Evolutionary conservation across 2,113 vertebrate genomes (phyloP).

Genomic region (Coryphaenoides rupestris): DNA sequence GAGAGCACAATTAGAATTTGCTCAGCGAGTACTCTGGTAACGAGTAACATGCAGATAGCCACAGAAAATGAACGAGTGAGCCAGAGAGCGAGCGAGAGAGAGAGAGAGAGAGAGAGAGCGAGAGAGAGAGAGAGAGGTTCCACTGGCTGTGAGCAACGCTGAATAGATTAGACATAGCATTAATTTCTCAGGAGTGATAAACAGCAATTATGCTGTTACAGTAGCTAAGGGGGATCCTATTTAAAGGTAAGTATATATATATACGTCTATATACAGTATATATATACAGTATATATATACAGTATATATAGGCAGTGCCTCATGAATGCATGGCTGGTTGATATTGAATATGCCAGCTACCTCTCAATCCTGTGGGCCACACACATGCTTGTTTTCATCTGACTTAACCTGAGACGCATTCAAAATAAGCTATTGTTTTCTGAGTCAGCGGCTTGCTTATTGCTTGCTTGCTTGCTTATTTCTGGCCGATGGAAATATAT

Average conservation of each 20-base stretch:
- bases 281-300: too few relatives aligned
- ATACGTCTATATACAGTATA: too few relatives aligned
- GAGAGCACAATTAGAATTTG: too few relatives aligned
- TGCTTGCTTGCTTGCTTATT: too few relatives aligned
- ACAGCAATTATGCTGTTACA: constrained; percentile 4
- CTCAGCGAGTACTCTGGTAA: too few relatives aligned
- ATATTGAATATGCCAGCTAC: constrained; percentile 2
- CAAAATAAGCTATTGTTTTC: neutral
- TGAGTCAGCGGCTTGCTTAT: too few relatives aligned
- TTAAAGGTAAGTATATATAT: neutral
- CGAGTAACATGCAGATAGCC: too few relatives aligned
- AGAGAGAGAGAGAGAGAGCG: neutral
- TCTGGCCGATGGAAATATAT: too few relatives aligned
- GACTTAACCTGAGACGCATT: neutral
- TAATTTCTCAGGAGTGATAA: constrained; percentile 6
- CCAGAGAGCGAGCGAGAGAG: neutral
- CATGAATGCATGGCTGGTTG: constrained; percentile 1
- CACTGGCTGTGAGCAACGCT: neutral
- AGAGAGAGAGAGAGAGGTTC: too few relatives aligned
- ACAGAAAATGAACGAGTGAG: constrained; percentile 4
- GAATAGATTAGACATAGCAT: neutral
- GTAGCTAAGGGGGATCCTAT: constrained; percentile 1
- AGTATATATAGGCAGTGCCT: neutral
- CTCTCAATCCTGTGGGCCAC: neutral
- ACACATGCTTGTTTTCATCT: neutral